A percentile compares a stretch with the other conserved stretches of the same genome.
phyloP scores from a whole-genome alignment of 2,888 invertebrate genomes.

The Tanytarsus gracilentus region DNA sequence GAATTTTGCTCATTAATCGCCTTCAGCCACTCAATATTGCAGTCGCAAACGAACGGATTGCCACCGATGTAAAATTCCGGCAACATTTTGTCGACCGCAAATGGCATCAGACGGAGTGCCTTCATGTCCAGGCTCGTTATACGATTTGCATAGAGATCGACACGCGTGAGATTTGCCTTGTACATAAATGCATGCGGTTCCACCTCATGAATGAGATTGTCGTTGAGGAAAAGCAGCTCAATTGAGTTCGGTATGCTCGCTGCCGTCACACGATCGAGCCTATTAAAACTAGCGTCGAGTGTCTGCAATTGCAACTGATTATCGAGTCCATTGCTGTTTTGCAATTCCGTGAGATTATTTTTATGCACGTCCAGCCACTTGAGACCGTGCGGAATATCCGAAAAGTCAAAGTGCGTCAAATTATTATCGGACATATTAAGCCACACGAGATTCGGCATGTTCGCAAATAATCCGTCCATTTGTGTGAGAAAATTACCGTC shows the following conservation, averaged over 20 bases:
- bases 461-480: slow-evolving; percentile 73
- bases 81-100: slow-evolving; percentile 62
- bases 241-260: slow-evolving; percentile 74
- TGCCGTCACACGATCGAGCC: slow-evolving; percentile 65
- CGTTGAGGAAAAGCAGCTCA: slow-evolving; percentile 77
- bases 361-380: slow-evolving; percentile 87
- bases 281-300: slow-evolving; percentile 85
- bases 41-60: slow-evolving; percentile 90
- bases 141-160: slow-evolving; percentile 87
- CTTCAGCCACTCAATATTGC: slow-evolving; percentile 93
- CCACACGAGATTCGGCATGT: slow-evolving; percentile 76
- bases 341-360: slow-evolving; percentile 70
- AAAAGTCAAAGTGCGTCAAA: slow-evolving; percentile 81
- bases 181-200: slow-evolving; percentile 84
- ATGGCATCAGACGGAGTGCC: slow-evolving; percentile 71
- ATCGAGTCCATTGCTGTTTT: slow-evolving; percentile 62
- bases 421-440: slow-evolving; percentile 86
- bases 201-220: slow-evolving; percentile 76
- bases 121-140: slow-evolving; percentile 84
- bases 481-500: slow-evolving; percentile 77
- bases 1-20: slow-evolving; percentile 76
- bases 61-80: slow-evolving; percentile 90
- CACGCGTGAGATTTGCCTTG: slow-evolving; percentile 79
- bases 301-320: slow-evolving; percentile 68
- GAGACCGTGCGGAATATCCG: slow-evolving; percentile 68